Percentiles rank a stretch among this genome's conserved stretches.
Conservation (phyloP, 2,113 vertebrate species). For the Eclectus roratus region DNA sequence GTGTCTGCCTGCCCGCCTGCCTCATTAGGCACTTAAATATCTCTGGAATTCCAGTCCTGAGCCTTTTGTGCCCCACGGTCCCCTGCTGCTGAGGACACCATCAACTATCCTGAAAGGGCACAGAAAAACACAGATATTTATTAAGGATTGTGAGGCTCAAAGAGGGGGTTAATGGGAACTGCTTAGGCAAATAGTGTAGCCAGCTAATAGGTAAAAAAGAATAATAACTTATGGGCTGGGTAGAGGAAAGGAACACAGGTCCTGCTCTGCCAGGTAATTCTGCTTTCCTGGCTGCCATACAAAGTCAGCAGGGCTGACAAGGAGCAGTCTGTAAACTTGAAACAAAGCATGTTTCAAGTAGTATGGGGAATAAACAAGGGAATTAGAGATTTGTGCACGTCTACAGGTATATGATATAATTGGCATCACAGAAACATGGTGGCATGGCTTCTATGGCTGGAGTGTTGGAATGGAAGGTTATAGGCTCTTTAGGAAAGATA, state of each 20-base stretch:
- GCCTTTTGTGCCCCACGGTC: background rate
- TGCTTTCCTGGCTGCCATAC: background rate
- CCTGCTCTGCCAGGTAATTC: background rate
- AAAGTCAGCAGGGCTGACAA: background rate
- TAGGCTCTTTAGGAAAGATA: background rate
- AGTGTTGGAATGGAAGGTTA: background rate
- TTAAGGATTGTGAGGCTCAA: background rate
- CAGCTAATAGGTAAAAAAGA: constrained; percentile 5
- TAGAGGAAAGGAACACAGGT: background rate
- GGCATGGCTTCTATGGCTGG: background rate
- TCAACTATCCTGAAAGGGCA: background rate
- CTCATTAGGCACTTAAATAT: constrained; percentile 48
- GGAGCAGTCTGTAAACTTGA: background rate
- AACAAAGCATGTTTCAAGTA: background rate
- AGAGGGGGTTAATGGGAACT: background rate
- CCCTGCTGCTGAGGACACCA: background rate
- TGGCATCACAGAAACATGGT: background rate
- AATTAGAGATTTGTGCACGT: background rate
- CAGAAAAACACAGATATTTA: constrained; percentile 1
- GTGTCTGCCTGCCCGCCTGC: background rate
- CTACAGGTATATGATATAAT: background rate
- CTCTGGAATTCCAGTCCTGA: background rate
- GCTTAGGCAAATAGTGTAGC: background rate
- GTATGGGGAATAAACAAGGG: background rate
- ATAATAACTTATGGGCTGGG: constrained; percentile 24